Evolutionary conservation across 2,113 vertebrate genomes (phyloP), one percentile per base, ranked within the genome.

Genomic region (Brachionichthys hirsutus): DNA sequence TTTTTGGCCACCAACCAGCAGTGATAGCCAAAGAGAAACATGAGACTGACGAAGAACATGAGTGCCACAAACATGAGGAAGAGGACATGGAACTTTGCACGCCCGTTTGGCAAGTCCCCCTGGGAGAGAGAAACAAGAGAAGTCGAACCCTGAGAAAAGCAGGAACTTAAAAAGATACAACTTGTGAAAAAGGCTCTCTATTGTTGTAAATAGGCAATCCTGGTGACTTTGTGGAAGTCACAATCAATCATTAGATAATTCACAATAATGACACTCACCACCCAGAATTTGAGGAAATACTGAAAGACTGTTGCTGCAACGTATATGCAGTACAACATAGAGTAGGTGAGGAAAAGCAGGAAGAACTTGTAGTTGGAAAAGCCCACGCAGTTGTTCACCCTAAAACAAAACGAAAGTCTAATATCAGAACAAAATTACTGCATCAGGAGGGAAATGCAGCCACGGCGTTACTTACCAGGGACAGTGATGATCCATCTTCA

Each of bases 291-390:
- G 85, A 98, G 87, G 89, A 99, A 98, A 91, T 98, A 98, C 88
- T 92, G 93, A 90, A 98, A 94, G 78, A 95, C 96, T 5, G 95
- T 98, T 53, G 94, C 91, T 36, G 92, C 92, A 53, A 98, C 94
- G 79, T 94, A 97, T 46, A 97, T 67, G 75, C 95, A 99, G 88
- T 98, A 99, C 66, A 99, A 56, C 89, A 98, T 91, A 62, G 97
- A 94, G 90, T 98, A 98, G 54, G 93, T 93, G 77, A 99, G 92
- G 86, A 99, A 98, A 36, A 98, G 93, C 47, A 99, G 93, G 81
- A 99, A 98, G 87, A 95, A 98, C 91, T 99, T 99, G 92, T 99
- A 99, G 94, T 98, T 99, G 80, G 96, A 95, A 90, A 96, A 99
- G 68, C 96, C 96, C 78, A 99, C 93, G 81, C 96, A 99, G 91